Evolutionary conservation across 1,140 invertebrate species (phyloP).

Genomic region (Euwallacea similis): DNA sequence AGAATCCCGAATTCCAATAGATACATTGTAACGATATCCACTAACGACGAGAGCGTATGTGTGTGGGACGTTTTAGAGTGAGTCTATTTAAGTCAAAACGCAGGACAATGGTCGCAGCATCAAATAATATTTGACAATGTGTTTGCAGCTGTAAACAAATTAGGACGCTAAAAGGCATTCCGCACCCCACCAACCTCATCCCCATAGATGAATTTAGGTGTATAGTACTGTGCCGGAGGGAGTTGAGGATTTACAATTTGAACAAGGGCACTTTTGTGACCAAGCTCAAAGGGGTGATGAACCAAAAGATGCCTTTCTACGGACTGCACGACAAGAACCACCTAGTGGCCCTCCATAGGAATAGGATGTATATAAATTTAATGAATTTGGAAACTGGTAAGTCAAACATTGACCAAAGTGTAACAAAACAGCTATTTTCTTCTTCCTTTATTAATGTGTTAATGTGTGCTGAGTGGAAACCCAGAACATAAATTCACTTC

Average conservation of each 20-base stretch:
- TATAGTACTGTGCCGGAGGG: conserved; percentile 77
- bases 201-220: conserved; percentile 72
- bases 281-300: conserved; percentile 85
- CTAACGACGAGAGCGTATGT: conserved; percentile 72
- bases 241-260: conserved; percentile 78
- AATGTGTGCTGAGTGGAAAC: no score
- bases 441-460: no score
- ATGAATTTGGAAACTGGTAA: conserved; percentile 76
- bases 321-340: conserved; percentile 78
- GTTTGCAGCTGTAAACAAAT: conserved; percentile 61
- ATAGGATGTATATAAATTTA: conserved; percentile 88
- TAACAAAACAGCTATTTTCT: no score
- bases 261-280: conserved; percentile 71
- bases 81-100: conserved; percentile 42
- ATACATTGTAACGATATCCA: conserved; percentile 73
- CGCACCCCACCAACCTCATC: conserved; percentile 69
- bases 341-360: conserved; percentile 78
- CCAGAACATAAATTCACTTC: no score
- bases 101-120: background rate
- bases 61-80: conserved; percentile 75
- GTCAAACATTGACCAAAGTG: background rate
- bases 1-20: conserved; percentile 61
- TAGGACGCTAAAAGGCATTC: conserved; percentile 68
- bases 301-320: conserved; percentile 89
- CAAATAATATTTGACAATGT: no score